Evolutionary conservation across 2,797 vertebrate species (phyloP), one percentile per base, ranked within the genome.

Genomic region (Argya squamiceps): DNA sequence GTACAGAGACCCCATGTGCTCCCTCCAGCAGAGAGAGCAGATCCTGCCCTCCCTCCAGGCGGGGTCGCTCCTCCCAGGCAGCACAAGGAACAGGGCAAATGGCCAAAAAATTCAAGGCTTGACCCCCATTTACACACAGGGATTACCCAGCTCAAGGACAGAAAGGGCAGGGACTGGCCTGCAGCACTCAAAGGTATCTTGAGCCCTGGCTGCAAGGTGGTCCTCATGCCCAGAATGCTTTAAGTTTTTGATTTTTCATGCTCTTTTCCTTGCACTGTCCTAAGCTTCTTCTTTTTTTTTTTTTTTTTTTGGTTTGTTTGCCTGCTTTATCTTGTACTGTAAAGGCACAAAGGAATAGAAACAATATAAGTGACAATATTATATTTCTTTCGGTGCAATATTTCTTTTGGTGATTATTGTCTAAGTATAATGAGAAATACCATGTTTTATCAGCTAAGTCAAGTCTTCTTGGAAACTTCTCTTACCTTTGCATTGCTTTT

Each of bases 1-100:
- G 49, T 23, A 41, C 58, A 13, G 29, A 47, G 19, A 39, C 10
- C 15, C 49, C 47, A 2, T 15, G 39, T 39, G 41, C n/a, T 71
- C 58, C 29, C 34, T 63, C 29, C 58, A 29, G 49, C 59, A 29
- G 12, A 39, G 11, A 37, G 3, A 55, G 34, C 58, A 63, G 41
- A 34, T 47, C 49, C 29, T 47, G 20, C 12, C 20, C 30, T 49
- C 24, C 13, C 29, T 30, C 8, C 5, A 2, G 15, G 12, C 2
- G 3, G 12, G 1, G 3, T 6, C 2, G 1, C 41, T 47, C 13
- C 30, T 47, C 17, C 41, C 30, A 11, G 24, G 30, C 34, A 34
- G 59, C 49, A 11, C 59, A n/a, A 34, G 20, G 20, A 64, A 20
- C 15, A 6, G 26, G 36, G 30, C 5, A 82, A 70, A 82, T 27